A percentile compares a stretch with the other conserved stretches of the same genome.
Evolutionary conservation across 2,113 vertebrate species (phyloP).

Genomic region (Rostratula benghalensis): DNA sequence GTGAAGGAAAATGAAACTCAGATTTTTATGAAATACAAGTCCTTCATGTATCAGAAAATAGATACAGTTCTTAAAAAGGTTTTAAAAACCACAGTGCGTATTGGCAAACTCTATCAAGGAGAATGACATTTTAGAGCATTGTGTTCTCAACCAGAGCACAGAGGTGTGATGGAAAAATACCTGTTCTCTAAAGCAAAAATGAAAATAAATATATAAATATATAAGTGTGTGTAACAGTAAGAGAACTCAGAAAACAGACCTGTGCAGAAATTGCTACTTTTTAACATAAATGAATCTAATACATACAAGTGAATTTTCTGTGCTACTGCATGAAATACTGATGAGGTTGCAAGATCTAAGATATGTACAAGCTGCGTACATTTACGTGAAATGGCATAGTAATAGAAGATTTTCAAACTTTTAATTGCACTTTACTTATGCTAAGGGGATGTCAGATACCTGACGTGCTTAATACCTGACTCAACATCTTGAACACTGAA

Average conservation of each 20-base stretch:
- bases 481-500: not conserved
- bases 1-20: not conserved
- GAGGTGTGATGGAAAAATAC: rapidly evolving
- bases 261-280: not conserved
- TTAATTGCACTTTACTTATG: not conserved
- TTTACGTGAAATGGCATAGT: not conserved
- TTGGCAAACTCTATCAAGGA: not conserved
- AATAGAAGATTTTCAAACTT: not conserved
- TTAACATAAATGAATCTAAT: not conserved
- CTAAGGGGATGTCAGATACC: not conserved
- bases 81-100: not conserved
- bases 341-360: not conserved
- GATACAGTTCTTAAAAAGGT: not conserved
- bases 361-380: not conserved
- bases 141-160: not conserved
- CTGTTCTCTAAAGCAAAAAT: not conserved
- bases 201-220: not conserved
- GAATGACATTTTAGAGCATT: not conserved
- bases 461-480: not conserved
- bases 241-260: not conserved
- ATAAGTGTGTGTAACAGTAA: not conserved
- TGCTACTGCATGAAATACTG: not conserved
- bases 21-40: not conserved
- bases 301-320: not conserved
- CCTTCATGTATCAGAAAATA: not conserved